Base-by-base conservation (phyloP, 2,797 vertebrate species). In the Gymnopithys bicolor region DNA sequence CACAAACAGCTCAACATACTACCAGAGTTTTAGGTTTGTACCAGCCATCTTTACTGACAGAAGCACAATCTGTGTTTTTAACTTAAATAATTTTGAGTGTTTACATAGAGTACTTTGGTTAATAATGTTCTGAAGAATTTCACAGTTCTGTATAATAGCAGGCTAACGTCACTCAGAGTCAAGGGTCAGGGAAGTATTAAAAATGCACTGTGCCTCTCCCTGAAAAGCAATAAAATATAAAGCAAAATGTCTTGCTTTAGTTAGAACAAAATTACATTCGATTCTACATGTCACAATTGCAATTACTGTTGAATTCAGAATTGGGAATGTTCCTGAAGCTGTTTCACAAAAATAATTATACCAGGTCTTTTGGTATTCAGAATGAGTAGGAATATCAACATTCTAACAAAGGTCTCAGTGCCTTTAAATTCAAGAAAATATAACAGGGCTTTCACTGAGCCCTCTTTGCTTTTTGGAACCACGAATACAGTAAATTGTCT, bases 301-400 rank as follows among this genome's bases (percentile, higher is more conserved):
- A 95, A 93, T 91, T 94, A 92, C 62, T 67, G 74, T 88, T 91
- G 32, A 93, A 91, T 93, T 93, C 83, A 70, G 83, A 33, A 39
- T 33, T 39, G 35, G 53, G 92, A 95, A 95, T 37, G 60, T 63
- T 95, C 63, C 67, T 68, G 63, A 84, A 95, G 77, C 77, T 91
- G 70, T 87, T 95, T 93, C 74, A 90, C 39, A 69, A 86, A 93
- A 95, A 91, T 78, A 91, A 93, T 91, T 95, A 84, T 10, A 86
- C 45, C 25, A 70, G 35, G 12, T 69, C 70, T 63, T 92, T 94
- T 51, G 70, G 67, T 87, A 90, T 94, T 88, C 94, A 88, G 67
- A 90, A 73, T 9, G 17, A 79, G 55, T 53, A 88, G 67, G 83
- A 95, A 66, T 79, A 88, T 24, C 69, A 75, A 60, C 3, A 2